Base-by-base conservation (phyloP, 2,888 invertebrate genomes). In the Apodemia hepburni region DNA sequence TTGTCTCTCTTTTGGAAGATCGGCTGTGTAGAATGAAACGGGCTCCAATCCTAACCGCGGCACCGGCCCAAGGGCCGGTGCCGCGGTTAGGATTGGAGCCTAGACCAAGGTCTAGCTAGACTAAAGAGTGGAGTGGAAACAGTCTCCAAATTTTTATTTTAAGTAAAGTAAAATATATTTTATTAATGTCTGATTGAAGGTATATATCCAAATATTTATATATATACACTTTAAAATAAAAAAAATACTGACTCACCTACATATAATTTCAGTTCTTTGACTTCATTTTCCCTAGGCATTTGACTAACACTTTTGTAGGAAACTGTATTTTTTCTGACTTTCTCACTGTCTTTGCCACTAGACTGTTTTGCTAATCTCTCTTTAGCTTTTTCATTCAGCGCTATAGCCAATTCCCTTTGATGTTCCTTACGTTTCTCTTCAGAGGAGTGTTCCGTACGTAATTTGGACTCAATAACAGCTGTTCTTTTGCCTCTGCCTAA, bases 381-480 rank as follows among this genome's bases (percentile, higher is more conserved):
- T 72, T 96, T 96, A 0, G 99, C 99, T 67, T 97, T 96, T 77
- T 98, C 97, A 76, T 99, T 99, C 51, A 99, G 88, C 66, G 95
- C 94, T 64, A 95, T 94, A 0, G 98, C 98, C 66, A 99, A 87
- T 85, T 99, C 99, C 74, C 97, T 96, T 83, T 99, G 99, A 92
- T 99, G 98, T 76, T 97, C 96, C 72, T 98, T 98, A 15, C 99
- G 94, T 83, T 99, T 99, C 76, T 99, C 99, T 81, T 99, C 99
- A 0, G 98, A 96, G 12, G 98, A 98, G 72, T 97, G 97, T 80
- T 99, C 99, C 47, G 97, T 97, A 75, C 99, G 93, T 9, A 99
- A 93, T 84, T 99, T 98, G 4, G 96, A 97, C 76, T 98, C 98
- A 47, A 99, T 93, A 7, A 99, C 97, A 3, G 98, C 97, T 45